These are phyloP conservation scores for Eunapius fragilis DNA, from an alignment of 37 sponge, comb jelly and placozoan species.

Conservation along the genomic window DNA sequence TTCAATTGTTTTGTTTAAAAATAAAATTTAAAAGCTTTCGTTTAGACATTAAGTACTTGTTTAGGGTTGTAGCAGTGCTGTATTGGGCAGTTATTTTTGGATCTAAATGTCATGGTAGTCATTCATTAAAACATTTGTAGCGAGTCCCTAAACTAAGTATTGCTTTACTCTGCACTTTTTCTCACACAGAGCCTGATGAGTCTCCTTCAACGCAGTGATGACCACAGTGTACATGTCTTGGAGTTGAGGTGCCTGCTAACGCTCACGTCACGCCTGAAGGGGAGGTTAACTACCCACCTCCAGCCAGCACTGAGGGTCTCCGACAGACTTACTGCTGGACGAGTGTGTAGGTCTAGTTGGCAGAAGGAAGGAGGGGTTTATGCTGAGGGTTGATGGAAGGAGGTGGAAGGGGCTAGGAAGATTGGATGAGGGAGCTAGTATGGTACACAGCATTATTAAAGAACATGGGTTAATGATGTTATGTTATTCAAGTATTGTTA, in stretches of 20 bases:
- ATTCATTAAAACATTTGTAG: not conserved
- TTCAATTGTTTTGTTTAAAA: no score
- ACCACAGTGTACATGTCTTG: not conserved
- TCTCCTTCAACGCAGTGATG: not conserved
- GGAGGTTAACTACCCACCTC: not conserved
- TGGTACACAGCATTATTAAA: not conserved
- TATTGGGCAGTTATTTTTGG: no score
- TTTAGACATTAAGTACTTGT: no score
- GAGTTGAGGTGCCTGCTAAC: constrained; percentile 26
- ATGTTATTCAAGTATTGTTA: no score
- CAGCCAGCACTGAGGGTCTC: constrained; percentile 13
- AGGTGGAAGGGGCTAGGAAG: not conserved
- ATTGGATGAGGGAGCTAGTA: not conserved
- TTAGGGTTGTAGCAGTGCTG: no score
- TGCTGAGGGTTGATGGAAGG: not conserved
- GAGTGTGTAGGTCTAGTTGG: not conserved
- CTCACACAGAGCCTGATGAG: constrained; percentile 23
- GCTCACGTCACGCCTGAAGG: constrained; percentile 7
- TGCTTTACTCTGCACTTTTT: no score
- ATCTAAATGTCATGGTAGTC: no score
- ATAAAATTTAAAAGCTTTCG: no score
- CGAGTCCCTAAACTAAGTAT: no score
- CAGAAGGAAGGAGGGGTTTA: no score
- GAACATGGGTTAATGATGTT: not conserved
- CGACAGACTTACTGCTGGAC: not conserved